These are phyloP conservation scores for Rhincodon typus DNA, from an alignment of 2,797 vertebrate species.

Conservation along the genomic window DNA sequence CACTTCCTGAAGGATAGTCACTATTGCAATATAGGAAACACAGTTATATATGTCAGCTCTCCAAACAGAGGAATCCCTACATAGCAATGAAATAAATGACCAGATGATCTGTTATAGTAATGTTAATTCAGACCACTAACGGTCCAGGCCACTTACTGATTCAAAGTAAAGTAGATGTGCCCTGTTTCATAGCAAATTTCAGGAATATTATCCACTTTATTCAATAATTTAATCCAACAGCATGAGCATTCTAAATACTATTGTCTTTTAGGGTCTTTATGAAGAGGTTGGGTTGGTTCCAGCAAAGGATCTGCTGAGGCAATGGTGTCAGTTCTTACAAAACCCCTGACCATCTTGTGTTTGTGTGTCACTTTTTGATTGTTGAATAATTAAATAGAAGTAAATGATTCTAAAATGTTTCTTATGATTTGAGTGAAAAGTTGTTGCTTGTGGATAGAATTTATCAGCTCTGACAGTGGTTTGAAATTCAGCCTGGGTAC, in stretches of 20 bases:
- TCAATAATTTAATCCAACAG: neutral
- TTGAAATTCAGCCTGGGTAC: neutral
- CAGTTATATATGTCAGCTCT: no score
- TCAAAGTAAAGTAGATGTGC: neutral
- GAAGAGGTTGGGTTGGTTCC: neutral
- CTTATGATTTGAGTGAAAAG: constrained; percentile 6
- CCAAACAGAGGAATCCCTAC: no score
- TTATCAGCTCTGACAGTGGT: neutral
- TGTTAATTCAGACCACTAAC: no score
- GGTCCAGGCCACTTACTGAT: neutral
- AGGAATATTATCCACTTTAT: neutral
- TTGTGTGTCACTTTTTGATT: constrained; percentile 17
- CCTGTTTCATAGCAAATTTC: neutral
- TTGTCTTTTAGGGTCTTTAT: neutral
- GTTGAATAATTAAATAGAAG: constrained; percentile 9
- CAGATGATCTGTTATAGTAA: neutral
- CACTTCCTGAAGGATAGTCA: neutral
- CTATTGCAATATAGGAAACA: neutral
- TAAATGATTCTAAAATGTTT: constrained; percentile 7
- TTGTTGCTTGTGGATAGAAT: neutral
- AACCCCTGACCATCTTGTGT: neutral
- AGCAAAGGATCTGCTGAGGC: neutral
- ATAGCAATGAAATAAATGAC: neutral
- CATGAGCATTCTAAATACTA: neutral
- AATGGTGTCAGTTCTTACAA: neutral